phyloP scores from a whole-genome alignment of 2,797 vertebrate species.

The Darevskia nairensis region DNA sequence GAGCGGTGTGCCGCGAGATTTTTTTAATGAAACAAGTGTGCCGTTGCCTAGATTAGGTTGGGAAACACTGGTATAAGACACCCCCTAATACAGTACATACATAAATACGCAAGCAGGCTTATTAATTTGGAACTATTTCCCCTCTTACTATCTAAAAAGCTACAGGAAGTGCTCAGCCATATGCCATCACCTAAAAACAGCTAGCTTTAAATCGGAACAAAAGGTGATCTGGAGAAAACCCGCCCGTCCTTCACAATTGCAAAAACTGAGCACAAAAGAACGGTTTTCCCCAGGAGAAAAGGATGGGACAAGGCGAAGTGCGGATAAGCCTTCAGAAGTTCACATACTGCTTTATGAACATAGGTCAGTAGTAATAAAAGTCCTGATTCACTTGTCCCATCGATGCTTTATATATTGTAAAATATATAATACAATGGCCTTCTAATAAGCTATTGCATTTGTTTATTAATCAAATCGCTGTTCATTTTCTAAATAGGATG shows the following conservation, averaged over 20 bases:
- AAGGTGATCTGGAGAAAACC: too few species aligned
- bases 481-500: neutral
- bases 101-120: neutral
- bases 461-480: constrained; percentile 52
- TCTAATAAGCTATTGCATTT: constrained; percentile 50
- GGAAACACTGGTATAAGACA: too few species aligned
- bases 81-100: neutral
- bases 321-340: neutral
- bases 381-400: neutral
- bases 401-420: neutral
- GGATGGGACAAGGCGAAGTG: too few species aligned
- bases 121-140: neutral
- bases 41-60: too few species aligned
- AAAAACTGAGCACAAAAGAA: too few species aligned
- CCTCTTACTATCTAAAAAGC: neutral
- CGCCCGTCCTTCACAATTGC: too few species aligned
- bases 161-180: neutral
- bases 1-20: too few species aligned
- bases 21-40: too few species aligned
- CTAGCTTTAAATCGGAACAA: too few species aligned
- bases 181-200: neutral
- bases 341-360: neutral
- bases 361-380: neutral
- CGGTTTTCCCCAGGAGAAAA: too few species aligned
- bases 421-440: constrained; percentile 15